Conservation (phyloP, 1,140 invertebrate genomes). For the Nymphalis io region DNA sequence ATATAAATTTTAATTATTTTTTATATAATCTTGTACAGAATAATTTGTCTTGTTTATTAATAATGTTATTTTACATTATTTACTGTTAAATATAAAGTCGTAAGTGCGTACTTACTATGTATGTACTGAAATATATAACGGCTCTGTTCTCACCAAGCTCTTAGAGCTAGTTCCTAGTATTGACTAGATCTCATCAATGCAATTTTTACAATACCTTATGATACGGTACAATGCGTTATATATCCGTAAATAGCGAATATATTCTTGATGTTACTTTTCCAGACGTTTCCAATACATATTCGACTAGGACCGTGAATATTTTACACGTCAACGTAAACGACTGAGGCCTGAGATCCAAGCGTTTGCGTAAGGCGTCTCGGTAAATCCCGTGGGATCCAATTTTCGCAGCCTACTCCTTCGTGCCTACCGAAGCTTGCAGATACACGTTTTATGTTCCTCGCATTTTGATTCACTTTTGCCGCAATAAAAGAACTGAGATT, state of each 20-base stretch:
- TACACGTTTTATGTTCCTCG: slow-evolving; percentile 51
- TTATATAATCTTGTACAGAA: too few species aligned
- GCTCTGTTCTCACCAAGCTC: slow-evolving; percentile 14
- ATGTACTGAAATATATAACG: too few species aligned
- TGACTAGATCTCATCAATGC: background rate
- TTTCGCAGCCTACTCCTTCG: slow-evolving; percentile 56
- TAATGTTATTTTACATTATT: too few species aligned
- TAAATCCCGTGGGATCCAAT: slow-evolving; percentile 71
- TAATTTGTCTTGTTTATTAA: too few species aligned
- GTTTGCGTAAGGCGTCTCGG: slow-evolving; percentile 54
- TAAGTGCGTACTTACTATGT: too few species aligned
- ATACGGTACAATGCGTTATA: background rate
- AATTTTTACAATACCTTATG: background rate
- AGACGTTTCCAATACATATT: slow-evolving; percentile 50
- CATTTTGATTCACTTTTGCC: slow-evolving; percentile 51
- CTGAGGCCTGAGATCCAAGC: slow-evolving; percentile 39
- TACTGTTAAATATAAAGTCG: too few species aligned
- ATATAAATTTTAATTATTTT: too few species aligned
- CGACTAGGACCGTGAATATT: slow-evolving; percentile 64
- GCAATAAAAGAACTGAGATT: slow-evolving; percentile 50
- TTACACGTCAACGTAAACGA: slow-evolving; percentile 55
- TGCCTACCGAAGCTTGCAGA: slow-evolving; percentile 53
- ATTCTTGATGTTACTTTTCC: slow-evolving; percentile 36
- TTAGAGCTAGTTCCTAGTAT: slow-evolving; percentile 9
- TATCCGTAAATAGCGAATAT: slow-evolving; percentile 38